Evolutionary conservation across 2,113 vertebrate genomes (phyloP).

Genomic region (Prolemur simus): DNA sequence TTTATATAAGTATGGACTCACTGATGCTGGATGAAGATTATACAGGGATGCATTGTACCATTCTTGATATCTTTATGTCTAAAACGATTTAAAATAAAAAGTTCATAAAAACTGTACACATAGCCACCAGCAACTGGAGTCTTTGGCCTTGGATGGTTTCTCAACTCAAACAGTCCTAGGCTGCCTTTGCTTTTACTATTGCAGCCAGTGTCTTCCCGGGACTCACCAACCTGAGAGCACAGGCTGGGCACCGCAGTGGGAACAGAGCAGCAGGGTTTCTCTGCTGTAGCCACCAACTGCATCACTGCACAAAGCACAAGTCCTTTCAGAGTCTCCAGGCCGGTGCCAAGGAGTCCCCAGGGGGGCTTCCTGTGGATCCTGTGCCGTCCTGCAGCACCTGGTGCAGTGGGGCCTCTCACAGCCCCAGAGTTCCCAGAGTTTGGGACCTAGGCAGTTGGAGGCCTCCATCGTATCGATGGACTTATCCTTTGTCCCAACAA

Average conservation of each 20-base stretch:
- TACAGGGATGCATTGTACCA: too few species aligned
- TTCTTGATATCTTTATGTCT: background rate
- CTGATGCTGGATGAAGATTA: background rate
- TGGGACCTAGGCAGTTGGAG: fast-evolving
- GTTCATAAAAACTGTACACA: background rate
- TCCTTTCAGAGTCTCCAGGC: background rate
- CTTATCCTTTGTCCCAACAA: background rate
- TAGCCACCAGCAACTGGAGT: fast-evolving
- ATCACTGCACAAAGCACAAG: fast-evolving
- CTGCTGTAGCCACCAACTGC: background rate
- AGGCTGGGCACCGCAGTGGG: fast-evolving
- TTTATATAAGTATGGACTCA: background rate
- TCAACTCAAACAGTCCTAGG: fast-evolving
- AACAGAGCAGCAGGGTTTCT: background rate
- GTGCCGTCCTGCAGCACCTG: background rate
- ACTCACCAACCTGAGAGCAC: background rate
- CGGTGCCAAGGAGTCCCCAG: too few species aligned
- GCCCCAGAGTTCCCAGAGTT: fast-evolving
- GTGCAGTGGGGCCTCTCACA: too few species aligned
- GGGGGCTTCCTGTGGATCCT: fast-evolving
- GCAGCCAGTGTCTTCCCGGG: fast-evolving
- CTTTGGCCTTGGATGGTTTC: background rate
- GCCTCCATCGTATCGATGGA: fast-evolving
- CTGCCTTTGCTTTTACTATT: background rate
- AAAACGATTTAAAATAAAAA: background rate